Conservation (phyloP, 2,888 invertebrate genomes). For the Norana najaformis region DNA sequence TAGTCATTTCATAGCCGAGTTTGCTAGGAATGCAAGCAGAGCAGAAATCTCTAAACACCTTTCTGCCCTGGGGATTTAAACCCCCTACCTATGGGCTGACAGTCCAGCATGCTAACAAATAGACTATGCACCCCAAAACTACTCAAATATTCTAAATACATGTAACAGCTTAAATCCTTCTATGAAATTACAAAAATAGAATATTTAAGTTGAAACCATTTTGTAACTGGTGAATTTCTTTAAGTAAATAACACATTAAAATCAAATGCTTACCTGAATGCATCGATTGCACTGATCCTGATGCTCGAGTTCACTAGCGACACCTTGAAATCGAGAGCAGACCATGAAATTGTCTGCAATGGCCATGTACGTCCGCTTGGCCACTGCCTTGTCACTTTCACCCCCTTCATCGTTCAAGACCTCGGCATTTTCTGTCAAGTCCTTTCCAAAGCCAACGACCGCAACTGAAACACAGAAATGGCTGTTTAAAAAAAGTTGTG, state of each 20-base stretch:
- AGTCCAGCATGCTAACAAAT: no score
- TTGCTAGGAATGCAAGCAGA: no score
- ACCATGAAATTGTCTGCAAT: not conserved
- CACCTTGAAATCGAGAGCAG: not conserved
- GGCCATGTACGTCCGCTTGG: not conserved
- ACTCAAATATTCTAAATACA: not conserved
- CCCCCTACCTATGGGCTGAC: no score
- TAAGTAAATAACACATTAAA: no score
- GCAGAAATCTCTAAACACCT: no score
- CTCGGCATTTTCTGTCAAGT: not conserved
- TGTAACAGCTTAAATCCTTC: not conserved
- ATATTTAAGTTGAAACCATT: not conserved
- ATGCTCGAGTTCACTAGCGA: not conserved
- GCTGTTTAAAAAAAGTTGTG: not conserved
- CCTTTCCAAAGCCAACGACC: not conserved
- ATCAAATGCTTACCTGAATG: not conserved
- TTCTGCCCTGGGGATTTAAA: no score
- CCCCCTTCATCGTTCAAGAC: not conserved
- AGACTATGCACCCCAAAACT: no score
- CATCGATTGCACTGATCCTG: not conserved
- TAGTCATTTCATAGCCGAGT: no score
- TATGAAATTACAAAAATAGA: not conserved
- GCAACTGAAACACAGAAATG: not conserved
- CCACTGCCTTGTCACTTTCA: constrained; percentile 13
- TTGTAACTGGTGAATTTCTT: not conserved